Base-by-base conservation (phyloP, 2,113 vertebrate genomes). In the Acrocephalus kingi region DNA sequence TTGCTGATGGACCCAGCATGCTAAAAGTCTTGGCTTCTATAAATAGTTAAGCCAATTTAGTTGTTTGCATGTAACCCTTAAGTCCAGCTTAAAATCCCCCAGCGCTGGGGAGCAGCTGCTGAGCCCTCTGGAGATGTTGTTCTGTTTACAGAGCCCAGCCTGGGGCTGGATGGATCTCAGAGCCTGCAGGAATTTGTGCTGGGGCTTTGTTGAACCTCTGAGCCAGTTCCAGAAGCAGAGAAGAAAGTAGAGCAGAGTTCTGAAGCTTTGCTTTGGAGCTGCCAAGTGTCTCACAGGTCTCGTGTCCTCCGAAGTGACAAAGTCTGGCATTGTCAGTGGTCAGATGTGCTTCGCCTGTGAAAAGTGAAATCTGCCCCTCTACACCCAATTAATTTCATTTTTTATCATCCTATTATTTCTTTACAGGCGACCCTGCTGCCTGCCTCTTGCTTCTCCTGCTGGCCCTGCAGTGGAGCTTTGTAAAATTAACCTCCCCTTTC, bases 11-110 rank as follows among this genome's bases (percentile, higher is more conserved):
- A 48, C 15, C 45, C 72, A 83, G 72, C 45, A 7, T 1, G 49
- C 76, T 68, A 51, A 61, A 95, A 91, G 35, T 72, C 92, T 43
- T 46, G 75, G 3, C 46, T 82, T 59, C 89, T 86, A 90, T 86
- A 88, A 94, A 93, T 68, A 93, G 90, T 52, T 94, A 94, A 89
- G 67, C 90, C 80, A 91, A 83, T 94, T 93, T 75, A 62, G 37
- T 72, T 89, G 87, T 94, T 93, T 93, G 92, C 54, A 59, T 76
- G 72, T 93, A 91, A 93, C 94, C 58, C 72, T 90, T 91, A 80
- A 86, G 69, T 52, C 84, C 80, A 31, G 45, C 84, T 94, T 35
- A 15, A 63, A 72, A 16, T 20, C 80, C 58, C 37, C 24, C 33
- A 13, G 46, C 0, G 0, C 69, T 30, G 69, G n/a, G 74, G 33